phyloP scores from a whole-genome alignment of 2,888 invertebrate genomes.

The Watsonalla binaria region DNA sequence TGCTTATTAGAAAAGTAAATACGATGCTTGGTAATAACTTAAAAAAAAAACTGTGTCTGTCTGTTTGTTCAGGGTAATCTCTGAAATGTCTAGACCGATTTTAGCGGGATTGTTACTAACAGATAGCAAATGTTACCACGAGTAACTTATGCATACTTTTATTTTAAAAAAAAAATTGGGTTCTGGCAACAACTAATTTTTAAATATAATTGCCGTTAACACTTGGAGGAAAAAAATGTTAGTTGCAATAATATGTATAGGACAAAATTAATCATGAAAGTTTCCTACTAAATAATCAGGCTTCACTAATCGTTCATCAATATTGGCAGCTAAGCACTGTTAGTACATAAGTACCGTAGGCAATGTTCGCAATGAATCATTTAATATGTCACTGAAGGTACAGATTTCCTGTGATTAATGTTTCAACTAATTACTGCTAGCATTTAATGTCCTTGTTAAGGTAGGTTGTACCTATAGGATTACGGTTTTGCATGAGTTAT shows the following conservation, averaged over 20 bases:
- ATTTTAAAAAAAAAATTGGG: too few species aligned
- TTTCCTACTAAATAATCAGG: neutral
- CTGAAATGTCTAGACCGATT: too few species aligned
- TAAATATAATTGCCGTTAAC: too few species aligned
- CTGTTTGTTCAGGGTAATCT: too few species aligned
- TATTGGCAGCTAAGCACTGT: neutral
- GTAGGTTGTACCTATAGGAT: neutral
- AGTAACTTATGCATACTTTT: too few species aligned
- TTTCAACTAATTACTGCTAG: conserved; percentile 37
- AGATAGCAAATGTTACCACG: too few species aligned
- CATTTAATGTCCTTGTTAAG: conserved; percentile 13
- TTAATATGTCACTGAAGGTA: conserved; percentile 31
- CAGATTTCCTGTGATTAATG: conserved; percentile 43
- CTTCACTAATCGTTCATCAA: neutral
- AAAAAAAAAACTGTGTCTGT: too few species aligned
- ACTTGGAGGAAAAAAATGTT: neutral
- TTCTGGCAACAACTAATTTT: too few species aligned
- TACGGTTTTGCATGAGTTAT: neutral
- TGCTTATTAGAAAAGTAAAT: too few species aligned
- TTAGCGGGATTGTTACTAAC: too few species aligned
- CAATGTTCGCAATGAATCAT: conserved; percentile 34
- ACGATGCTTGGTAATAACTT: too few species aligned
- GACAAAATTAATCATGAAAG: neutral
- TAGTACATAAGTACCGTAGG: conserved; percentile 10
- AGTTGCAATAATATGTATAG: neutral